Percentiles rank a stretch among this genome's conserved stretches.
Conservation (phyloP, 2,797 vertebrate genomes). For the Streptopelia turtur region DNA sequence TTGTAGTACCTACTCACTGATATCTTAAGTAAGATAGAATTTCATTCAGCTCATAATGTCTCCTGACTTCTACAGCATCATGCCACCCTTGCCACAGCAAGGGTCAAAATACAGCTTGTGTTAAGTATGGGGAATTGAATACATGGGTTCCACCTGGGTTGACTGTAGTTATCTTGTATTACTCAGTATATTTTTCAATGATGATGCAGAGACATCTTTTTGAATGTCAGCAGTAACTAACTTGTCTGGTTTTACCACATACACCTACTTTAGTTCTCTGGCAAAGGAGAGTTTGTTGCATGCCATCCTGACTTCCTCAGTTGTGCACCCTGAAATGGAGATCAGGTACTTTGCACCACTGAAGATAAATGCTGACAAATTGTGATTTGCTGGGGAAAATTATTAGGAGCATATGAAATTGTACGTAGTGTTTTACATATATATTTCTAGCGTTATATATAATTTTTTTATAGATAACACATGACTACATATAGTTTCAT, state of each 20-base stretch:
- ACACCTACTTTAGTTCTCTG: not conserved
- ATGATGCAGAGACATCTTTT: not conserved
- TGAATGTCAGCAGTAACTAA: not conserved
- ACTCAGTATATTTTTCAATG: not conserved
- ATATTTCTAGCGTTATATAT: not conserved
- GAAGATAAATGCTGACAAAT: not conserved
- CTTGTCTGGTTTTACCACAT: not conserved
- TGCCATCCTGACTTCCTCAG: not conserved
- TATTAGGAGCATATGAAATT: not conserved
- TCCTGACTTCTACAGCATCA: not conserved
- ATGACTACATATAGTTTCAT: not conserved
- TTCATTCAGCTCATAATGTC: not conserved
- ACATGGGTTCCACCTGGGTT: not conserved
- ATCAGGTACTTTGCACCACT: not conserved
- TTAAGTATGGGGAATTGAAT: not conserved
- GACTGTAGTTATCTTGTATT: not conserved
- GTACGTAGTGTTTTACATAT: not conserved
- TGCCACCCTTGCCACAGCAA: not conserved
- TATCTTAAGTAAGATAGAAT: not conserved
- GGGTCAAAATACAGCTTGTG: not conserved
- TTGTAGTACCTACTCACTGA: not conserved
- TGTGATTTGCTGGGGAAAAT: not conserved
- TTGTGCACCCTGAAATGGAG: accelerated
- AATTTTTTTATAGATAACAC: not conserved
- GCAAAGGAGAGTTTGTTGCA: not conserved